Evolutionary conservation across 2,888 invertebrate species (phyloP).

Genomic region (Poecilobothrus nobilitatus): DNA sequence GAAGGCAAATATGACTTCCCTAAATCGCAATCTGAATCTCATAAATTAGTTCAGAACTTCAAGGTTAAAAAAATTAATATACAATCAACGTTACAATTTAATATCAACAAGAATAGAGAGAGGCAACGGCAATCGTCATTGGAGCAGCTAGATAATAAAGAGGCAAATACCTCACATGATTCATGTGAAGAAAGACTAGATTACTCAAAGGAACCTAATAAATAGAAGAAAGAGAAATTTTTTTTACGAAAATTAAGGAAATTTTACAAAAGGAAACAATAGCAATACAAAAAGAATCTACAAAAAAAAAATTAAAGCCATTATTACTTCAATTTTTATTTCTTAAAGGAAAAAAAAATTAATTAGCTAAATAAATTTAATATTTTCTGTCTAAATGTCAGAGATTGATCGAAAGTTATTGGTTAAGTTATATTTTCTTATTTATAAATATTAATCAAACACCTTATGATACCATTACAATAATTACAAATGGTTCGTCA

Average conservation of each 20-base stretch:
- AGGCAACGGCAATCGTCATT: not conserved
- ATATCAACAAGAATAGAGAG: not conserved
- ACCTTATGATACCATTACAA: no score
- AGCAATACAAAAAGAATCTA: not conserved
- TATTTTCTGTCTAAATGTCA: no score
- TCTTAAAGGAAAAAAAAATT: no score
- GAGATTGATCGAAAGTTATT: no score
- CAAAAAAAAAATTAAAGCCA: no score
- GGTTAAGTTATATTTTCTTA: no score
- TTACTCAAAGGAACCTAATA: not conserved
- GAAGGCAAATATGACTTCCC: not conserved
- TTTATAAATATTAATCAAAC: no score
- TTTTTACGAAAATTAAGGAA: not conserved
- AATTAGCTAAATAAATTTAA: no score
- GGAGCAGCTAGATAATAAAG: not conserved
- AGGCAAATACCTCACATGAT: not conserved
- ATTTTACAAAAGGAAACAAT: not conserved
- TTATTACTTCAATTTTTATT: no score
- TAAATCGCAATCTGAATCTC: not conserved
- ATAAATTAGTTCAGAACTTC: not conserved
- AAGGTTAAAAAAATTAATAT: not conserved
- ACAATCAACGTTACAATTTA: not conserved
- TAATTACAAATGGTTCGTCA: no score
- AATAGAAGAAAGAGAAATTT: not conserved
- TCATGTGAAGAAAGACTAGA: not conserved